phyloP scores from a whole-genome alignment of 2,888 invertebrate genomes.

The Drosophila pegasa region DNA sequence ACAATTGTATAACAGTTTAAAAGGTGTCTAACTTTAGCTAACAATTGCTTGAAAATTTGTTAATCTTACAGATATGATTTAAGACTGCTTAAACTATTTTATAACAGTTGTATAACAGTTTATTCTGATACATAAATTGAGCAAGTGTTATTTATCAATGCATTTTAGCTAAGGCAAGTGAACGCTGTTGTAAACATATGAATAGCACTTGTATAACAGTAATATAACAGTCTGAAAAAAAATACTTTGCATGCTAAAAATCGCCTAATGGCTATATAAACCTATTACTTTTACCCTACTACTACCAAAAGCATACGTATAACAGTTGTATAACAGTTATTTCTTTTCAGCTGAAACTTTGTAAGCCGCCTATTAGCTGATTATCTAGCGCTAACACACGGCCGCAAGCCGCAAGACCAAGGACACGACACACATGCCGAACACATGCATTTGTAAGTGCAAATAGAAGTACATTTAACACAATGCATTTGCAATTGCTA shows the following conservation, averaged over 20 bases:
- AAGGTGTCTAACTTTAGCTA: not conserved
- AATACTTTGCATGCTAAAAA: not conserved
- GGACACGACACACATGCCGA: slow-evolving; percentile 19
- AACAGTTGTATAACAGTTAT: slow-evolving; percentile 10
- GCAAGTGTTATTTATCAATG: too few species aligned
- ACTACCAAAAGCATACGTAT: not conserved
- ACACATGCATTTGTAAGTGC: slow-evolving; percentile 6
- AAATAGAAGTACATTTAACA: slow-evolving; percentile 29
- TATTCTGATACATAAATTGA: not conserved
- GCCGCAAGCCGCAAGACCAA: slow-evolving; percentile 21
- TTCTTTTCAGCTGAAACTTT: not conserved
- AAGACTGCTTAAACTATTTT: not conserved
- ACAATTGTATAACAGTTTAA: not conserved
- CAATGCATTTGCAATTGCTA: slow-evolving; percentile 41
- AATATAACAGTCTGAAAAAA: slow-evolving; percentile 9
- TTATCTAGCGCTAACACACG: not conserved
- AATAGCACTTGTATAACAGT: slow-evolving; percentile 20
- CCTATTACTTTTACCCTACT: not conserved
- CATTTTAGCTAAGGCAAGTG: not conserved
- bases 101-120: slow-evolving; percentile 16
- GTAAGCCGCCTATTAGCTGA: slow-evolving; percentile 22
- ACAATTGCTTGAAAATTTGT: not conserved
- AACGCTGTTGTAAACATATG: not conserved
- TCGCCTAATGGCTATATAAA: not conserved
- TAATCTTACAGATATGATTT: not conserved